Evolutionary conservation across 2,888 invertebrate genomes (phyloP), one percentile per base, ranked within the genome.

Genomic region (Ceraclea dissimilis): DNA sequence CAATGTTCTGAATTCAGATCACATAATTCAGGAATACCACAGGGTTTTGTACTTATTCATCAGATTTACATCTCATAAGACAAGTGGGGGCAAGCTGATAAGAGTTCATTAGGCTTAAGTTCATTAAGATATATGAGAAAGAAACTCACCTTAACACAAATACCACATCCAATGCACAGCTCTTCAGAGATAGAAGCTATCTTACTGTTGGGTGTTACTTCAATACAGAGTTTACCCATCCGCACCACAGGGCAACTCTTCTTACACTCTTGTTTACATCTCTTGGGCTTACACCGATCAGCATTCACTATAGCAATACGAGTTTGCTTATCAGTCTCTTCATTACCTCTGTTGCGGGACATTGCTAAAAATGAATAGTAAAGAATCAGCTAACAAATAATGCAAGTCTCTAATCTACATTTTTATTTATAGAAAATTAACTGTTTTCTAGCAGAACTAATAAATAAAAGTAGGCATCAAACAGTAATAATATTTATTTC

Each of bases 221-320:
- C 97, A 67, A 99, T 99, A 72, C 99, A 99, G 43, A 98, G 83
- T 74, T 99, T 99, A 69, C 98, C 99, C 94, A 97, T 97, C 64
- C 98, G 85, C 60, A 97, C 97, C 56, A 99, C 98, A 1, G 99
- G 99, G 73, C 99, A 99, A 53, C 93, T 93, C 69, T 94, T 93
- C 71, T 99, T 99, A 77, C 99, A 99, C 69, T 98, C 97, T 73
- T 98, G 97, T 56, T 96, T 86, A 77, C 99, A 99, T 81, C 97
- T 83, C 75, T 99, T 99, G 1, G 99, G 99, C 73, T 99, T 99
- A 75, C 99, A 99, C 69, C 95, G 93, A 78, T 99, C 99, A 64
- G 89, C 86, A 73, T 93, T 97, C 62, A 98, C 96, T 67, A 98
- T 97, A 62, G 98, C 97, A 72, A 98, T 97, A 78, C 97, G 87